Evolutionary conservation across 2,113 vertebrate species (phyloP), one percentile per base, ranked within the genome.

Genomic region (Lontra canadensis): DNA sequence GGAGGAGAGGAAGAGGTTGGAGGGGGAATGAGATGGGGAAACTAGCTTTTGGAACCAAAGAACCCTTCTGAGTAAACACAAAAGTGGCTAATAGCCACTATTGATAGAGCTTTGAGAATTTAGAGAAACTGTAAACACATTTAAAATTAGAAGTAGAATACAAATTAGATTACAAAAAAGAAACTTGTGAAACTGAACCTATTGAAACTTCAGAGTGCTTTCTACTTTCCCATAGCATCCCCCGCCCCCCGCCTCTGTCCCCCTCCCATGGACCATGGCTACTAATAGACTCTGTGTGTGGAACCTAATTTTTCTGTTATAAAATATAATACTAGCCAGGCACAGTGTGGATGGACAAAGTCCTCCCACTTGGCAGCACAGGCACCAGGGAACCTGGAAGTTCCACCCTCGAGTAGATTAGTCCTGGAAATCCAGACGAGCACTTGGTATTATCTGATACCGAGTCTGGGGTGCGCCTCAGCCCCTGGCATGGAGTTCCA

Each of bases 401-500:
- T 84, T 85, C 82, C 44, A 93, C 49, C 59, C 47, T 86, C 3
- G 4, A 94, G 57, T 95, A 90, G 96, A 96, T 98, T 80, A 98
- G 96, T 96, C 96, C 90, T 98, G 96, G 96, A 98, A 98, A 97
- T 96, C 97, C 96, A 97, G 96, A 95, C 79, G 83, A 95, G 95
- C 84, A 78, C 96, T 97, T 97, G 95, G 88, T 96, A 98, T 94
- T 97, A 97, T 97, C 97, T 98, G 97, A 97, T 97, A 96, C 78
- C 90, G 92, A 97, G 94, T 92, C 96, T 97, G 96, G 97, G 96
- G 96, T 97, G 98, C 95, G 90, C 90, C 90, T 97, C 23, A n/a
- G 88, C 81, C 85, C 94, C 97, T 98, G 97, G 97, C 97, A 97
- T 36, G 0, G 84, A 95, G 95, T 96, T 61, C 85, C 71, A 97